These are phyloP conservation scores for Oryctolagus cuniculus DNA, from an alignment of 2,113 vertebrate species.

Conservation along the genomic window mOryCun1.1 NC_091453.1:25426501-25427000, in stretches of 20 bases:
- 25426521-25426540: background rate
- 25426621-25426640: background rate
- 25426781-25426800: background rate
- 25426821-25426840: background rate
- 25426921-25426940: slow-evolving; percentile 32
- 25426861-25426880: slow-evolving; percentile 46
- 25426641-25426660: background rate
- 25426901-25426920: background rate
- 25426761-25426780: slow-evolving; percentile 7
- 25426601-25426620: background rate
- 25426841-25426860: background rate
- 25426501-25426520: background rate
- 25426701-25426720: background rate
- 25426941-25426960: background rate
- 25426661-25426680: background rate
- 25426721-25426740: background rate
- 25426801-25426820: background rate
- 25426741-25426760: slow-evolving; percentile 35
- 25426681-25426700: background rate
- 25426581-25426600: slow-evolving; percentile 23
- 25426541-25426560: background rate
- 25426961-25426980: background rate
- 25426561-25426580: background rate
- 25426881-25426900: background rate
- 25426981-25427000: background rate